Evolutionary conservation across 2,113 vertebrate species (phyloP).

Genomic region (Pygoscelis adeliae): DNA sequence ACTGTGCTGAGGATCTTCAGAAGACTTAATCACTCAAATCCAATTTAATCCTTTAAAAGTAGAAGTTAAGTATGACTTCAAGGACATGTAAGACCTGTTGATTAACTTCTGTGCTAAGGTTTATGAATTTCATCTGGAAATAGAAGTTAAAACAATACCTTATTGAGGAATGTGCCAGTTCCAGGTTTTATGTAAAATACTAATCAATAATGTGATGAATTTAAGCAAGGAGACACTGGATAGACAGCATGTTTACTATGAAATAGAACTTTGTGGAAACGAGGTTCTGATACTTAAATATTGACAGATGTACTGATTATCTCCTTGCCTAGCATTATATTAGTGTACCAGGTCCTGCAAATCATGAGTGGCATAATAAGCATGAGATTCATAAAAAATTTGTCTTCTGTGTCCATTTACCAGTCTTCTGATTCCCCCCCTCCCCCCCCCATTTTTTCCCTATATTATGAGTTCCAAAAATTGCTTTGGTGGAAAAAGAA

Average conservation of each 20-base stretch:
- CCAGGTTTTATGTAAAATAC: background rate
- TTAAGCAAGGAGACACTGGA: background rate
- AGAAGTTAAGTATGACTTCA: background rate
- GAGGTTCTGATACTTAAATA: background rate
- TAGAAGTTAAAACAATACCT: background rate
- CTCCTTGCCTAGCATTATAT: background rate
- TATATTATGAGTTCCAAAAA: background rate
- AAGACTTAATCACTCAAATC: background rate
- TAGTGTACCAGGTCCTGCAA: background rate
- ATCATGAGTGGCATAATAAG: background rate
- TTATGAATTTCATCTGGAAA: background rate
- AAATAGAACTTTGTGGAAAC: background rate
- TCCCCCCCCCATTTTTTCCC: rapidly evolving
- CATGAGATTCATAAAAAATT: background rate
- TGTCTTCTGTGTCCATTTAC: background rate
- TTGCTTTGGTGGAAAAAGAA: background rate
- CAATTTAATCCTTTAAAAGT: background rate
- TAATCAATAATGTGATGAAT: background rate
- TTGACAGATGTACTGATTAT: background rate
- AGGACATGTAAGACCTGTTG: background rate
- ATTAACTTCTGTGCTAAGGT: background rate
- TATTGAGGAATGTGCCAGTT: background rate
- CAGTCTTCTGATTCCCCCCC: background rate
- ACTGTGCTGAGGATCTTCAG: background rate
- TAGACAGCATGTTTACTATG: background rate